Conservation (phyloP, 2,797 vertebrate species). For the Distichodus sexfasciatus region DNA sequence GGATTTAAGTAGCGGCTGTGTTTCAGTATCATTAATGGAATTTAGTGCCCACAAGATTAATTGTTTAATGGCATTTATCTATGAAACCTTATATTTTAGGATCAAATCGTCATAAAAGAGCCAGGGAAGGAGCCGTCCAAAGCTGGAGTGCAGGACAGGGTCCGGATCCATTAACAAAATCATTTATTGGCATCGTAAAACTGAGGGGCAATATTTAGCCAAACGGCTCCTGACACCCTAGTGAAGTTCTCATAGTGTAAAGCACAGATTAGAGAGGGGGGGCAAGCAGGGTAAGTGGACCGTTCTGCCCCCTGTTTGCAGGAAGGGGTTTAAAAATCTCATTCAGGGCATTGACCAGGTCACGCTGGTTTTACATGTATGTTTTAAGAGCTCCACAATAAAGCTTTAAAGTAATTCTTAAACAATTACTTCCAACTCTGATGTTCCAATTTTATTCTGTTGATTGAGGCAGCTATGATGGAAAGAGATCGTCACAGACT, state of each 20-base stretch:
- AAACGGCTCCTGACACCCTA: conserved; percentile 62
- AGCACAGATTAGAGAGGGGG: conserved; percentile 29
- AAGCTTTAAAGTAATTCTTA: background rate
- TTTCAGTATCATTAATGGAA: conserved; percentile 78
- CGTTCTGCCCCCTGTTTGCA: conserved; percentile 34
- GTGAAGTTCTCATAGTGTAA: conserved; percentile 30
- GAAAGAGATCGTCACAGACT: background rate
- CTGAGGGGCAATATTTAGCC: conserved; percentile 78
- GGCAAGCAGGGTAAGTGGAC: conserved; percentile 14
- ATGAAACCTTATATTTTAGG: conserved; percentile 80
- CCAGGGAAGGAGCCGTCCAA: conserved; percentile 59
- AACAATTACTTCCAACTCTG: too few species aligned
- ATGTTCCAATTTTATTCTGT: background rate
- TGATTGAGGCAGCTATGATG: background rate
- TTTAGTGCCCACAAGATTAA: conserved; percentile 76
- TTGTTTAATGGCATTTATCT: conserved; percentile 77
- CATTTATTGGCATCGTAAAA: conserved; percentile 82
- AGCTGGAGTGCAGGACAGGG: conserved; percentile 64
- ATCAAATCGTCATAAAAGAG: conserved; percentile 79
- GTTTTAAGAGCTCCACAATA: background rate
- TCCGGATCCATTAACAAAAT: conserved; percentile 79
- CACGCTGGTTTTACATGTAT: background rate
- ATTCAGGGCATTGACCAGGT: conserved; percentile 9
- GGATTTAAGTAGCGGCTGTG: conserved; percentile 78
- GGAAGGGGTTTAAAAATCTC: conserved; percentile 5